phyloP scores from a whole-genome alignment of 2,113 vertebrate species.

The Campylomormyrus tamandua region DNA sequence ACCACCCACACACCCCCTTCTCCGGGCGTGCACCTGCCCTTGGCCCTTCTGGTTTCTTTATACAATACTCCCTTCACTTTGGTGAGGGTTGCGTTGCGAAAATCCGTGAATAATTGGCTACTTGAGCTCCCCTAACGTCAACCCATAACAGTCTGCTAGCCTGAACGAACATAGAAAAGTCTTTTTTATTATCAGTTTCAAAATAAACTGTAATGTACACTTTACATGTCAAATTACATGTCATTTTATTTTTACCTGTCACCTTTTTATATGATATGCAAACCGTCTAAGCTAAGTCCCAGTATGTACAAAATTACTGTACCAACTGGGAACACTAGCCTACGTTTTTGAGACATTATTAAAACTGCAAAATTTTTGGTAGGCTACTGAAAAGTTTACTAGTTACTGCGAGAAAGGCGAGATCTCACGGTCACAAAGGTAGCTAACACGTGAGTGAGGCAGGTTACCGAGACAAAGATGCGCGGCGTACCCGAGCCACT shows the following conservation, averaged over 20 bases:
- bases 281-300: background rate
- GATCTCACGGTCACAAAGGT: background rate
- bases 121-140: background rate
- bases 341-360: background rate
- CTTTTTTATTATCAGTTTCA: background rate
- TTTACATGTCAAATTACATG: background rate
- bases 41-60: background rate
- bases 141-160: background rate
- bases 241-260: background rate
- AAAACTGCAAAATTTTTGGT: background rate
- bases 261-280: background rate
- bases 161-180: background rate
- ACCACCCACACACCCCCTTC: background rate
- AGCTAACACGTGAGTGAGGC: background rate
- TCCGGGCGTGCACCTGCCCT: background rate
- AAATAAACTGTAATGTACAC: background rate
- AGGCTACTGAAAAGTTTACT: background rate
- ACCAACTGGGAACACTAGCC: background rate
- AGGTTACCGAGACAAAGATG: background rate
- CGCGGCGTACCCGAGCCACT: background rate
- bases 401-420: background rate
- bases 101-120: background rate
- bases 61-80: background rate
- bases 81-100: background rate
- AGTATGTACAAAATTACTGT: background rate